These are phyloP conservation scores for Lerema accius DNA, from an alignment of 1,140 invertebrate genomes.

Conservation along the genomic window DNA sequence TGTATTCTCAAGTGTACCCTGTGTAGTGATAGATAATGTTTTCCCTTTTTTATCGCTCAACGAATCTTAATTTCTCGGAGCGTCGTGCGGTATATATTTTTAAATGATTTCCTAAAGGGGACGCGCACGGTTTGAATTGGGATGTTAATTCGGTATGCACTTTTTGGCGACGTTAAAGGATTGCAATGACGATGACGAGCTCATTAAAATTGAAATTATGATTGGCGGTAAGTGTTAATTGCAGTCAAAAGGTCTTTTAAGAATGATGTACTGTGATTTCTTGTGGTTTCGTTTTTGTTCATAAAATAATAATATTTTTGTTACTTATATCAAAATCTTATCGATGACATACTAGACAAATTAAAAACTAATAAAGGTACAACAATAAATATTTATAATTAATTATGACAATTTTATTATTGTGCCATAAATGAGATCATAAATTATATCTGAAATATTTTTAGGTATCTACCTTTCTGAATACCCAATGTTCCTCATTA, in stretches of 20 bases:
- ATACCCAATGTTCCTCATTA: no score
- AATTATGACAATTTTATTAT: no score
- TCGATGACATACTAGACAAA: no score
- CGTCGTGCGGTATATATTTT: constrained; percentile 46
- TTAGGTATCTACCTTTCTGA: no score
- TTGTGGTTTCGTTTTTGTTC: no score
- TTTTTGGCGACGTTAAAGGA: constrained; percentile 22
- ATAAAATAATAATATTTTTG: no score
- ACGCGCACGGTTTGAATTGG: constrained; percentile 29
- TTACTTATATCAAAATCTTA: no score
- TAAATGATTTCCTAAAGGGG: constrained; percentile 49
- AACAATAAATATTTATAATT: no score
- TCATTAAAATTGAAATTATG: constrained; percentile 32
- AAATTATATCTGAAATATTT: no score
- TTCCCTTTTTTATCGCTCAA: constrained; percentile 60
- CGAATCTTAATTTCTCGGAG: constrained; percentile 57
- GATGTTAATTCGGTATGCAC: constrained; percentile 24
- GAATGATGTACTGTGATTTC: no score
- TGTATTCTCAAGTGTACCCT: constrained; percentile 54
- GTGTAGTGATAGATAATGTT: constrained; percentile 73
- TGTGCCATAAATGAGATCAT: no score
- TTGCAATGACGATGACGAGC: constrained; percentile 9
- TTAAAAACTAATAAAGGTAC: no score
- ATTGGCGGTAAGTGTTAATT: constrained; percentile 24
- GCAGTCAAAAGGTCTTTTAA: not conserved